phyloP scores from a whole-genome alignment of 1,140 invertebrate species.

The Anastrepha obliqua region DNA sequence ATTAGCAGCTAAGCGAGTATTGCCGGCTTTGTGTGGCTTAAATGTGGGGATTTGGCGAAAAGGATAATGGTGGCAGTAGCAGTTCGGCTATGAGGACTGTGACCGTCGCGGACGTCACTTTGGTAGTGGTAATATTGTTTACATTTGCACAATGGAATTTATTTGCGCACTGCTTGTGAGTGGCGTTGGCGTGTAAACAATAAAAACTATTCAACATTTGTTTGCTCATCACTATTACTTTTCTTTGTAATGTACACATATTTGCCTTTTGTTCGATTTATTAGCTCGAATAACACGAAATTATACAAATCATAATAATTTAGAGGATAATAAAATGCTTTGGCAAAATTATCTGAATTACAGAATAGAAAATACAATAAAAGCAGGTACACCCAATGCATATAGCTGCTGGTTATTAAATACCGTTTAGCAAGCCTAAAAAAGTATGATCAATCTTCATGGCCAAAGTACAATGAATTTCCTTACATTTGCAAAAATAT shows the following conservation, averaged over 20 bases:
- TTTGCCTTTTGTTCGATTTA: constrained; percentile 51
- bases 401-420: too few relatives aligned
- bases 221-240: constrained; percentile 35
- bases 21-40: not conserved
- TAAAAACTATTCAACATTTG: constrained; percentile 51
- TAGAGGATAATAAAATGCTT: not conserved
- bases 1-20: not conserved
- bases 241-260: constrained; percentile 25
- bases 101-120: not conserved
- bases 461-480: too few relatives aligned
- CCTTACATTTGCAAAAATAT: too few relatives aligned
- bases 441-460: too few relatives aligned
- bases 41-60: constrained; percentile 18
- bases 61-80: constrained; percentile 1
- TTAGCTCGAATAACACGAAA: constrained; percentile 32
- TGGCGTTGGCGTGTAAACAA: constrained; percentile 48
- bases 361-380: not conserved
- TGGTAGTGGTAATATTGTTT: constrained; percentile 21
- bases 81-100: not conserved
- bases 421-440: too few relatives aligned
- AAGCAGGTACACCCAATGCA: not conserved
- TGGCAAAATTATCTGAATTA: not conserved
- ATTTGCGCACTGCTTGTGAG: constrained; percentile 31
- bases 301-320: constrained; percentile 28
- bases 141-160: constrained; percentile 45